These are phyloP conservation scores for Sylvietta virens DNA, from an alignment of 2,113 vertebrate species.

Conservation along the genomic window DNA sequence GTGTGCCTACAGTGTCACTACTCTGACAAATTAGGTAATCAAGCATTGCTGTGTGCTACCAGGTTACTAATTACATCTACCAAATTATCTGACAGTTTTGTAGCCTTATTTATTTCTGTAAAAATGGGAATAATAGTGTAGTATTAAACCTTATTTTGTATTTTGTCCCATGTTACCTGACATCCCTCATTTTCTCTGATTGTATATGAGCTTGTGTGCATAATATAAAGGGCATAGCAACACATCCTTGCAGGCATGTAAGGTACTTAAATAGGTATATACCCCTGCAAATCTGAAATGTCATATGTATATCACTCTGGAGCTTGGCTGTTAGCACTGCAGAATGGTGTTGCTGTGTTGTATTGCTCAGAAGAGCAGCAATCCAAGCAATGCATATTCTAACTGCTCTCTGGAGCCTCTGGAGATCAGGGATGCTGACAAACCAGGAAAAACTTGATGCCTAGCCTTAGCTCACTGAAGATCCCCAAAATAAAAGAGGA, in stretches of 20 bases:
- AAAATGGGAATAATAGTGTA: not conserved
- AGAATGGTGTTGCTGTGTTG: not conserved
- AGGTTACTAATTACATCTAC: not conserved
- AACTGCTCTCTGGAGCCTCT: not conserved
- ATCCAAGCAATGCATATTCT: not conserved
- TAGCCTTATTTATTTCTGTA: not conserved
- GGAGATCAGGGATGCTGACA: too few relatives aligned
- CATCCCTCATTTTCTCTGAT: not conserved
- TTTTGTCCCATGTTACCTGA: not conserved
- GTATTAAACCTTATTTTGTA: not conserved
- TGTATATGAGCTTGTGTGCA: not conserved
- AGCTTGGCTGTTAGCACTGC: not conserved
- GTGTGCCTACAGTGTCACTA: not conserved
- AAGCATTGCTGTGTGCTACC: not conserved
- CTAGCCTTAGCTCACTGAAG: not conserved
- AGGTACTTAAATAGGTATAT: not conserved
- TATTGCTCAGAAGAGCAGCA: not conserved
- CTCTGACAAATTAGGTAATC: constrained; percentile 5
- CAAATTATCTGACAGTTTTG: not conserved
- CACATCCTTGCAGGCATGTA: not conserved
- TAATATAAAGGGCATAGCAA: not conserved
- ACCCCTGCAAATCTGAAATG: not conserved
- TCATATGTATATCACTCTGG: not conserved
- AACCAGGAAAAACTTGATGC: not conserved
- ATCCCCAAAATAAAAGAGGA: not conserved